Base-by-base conservation (phyloP, 2,888 invertebrate genomes). In the Sipha maydis region DNA sequence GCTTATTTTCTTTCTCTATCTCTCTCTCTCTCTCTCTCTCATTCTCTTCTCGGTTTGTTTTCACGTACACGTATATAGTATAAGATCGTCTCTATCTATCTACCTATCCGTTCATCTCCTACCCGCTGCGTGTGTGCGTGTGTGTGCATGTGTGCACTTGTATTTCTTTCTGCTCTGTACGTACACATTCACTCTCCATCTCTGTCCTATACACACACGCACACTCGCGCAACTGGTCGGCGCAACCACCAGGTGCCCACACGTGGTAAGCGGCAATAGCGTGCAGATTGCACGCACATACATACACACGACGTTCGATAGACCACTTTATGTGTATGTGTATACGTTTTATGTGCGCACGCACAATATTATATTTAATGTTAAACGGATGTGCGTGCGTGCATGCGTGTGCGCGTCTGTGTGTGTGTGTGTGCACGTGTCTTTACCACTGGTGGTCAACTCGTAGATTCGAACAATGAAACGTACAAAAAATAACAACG, bases 381-480 rank as follows among this genome's bases (percentile, higher is more conserved):
- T 48, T 48, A 48, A 48, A 48, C 48, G 48, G 48, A 48, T 48
- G 9, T 48, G 48, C 9, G 48, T 48, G 48, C 9, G 9, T 48
- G 48, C 9, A 1, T 9, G 48, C 9, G 48, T 48, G 9, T 48
- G 48, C 9, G 48, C 1, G 34, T 31, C 1, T 9, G 9, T n/a
- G 8, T 69, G 28, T 1, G 73, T 19, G 73, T 73, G 73, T 17
- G 73, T 73, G 34, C 34, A 67, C n/a, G 9, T 1, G 73, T 73
- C 19, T 11, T 19, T 71, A 31, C 31, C 17, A 21, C 21, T 25
- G 48, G 79, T 11, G 61, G 79, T 79, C 80, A n/a, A 80, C 67
- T 38, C 78, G 28, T 48, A 48, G 48, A 41, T 48, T 56, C 31
- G 54, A 71, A 71, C 83, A 83, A 83, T 83, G 83, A 71, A 83